These are phyloP conservation scores for Chrysopilus asiliformis DNA, from an alignment of 2,888 invertebrate species.

Conservation along the genomic window DNA sequence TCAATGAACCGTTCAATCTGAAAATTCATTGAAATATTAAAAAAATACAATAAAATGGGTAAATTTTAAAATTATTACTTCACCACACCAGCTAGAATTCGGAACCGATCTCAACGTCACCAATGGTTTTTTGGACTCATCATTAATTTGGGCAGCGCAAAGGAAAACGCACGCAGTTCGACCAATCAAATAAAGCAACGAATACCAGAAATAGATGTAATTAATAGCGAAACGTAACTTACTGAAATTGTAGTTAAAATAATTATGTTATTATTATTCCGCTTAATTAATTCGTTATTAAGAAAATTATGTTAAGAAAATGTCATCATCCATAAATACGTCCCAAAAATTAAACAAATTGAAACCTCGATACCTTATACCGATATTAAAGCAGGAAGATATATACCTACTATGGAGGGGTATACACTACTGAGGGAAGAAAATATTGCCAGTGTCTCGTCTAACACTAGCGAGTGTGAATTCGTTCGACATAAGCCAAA, in stretches of 20 bases:
- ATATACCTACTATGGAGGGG: too few relatives aligned
- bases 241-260: conserved; percentile 15
- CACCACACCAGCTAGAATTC: conserved; percentile 27
- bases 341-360: too few relatives aligned
- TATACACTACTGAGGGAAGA: too few relatives aligned
- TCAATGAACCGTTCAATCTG: conserved; percentile 45
- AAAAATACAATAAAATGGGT: too few relatives aligned
- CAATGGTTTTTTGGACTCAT: conserved; percentile 41
- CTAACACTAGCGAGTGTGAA: too few relatives aligned
- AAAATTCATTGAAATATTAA: too few relatives aligned
- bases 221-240: conserved; percentile 35
- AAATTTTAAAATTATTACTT: too few relatives aligned
- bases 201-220: conserved; percentile 42
- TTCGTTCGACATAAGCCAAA: too few relatives aligned
- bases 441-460: too few relatives aligned
- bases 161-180: conserved; percentile 42
- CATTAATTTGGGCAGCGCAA: conserved; percentile 42
- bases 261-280: neutral
- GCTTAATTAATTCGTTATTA: neutral
- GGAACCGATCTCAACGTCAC: conserved; percentile 35
- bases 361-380: too few relatives aligned
- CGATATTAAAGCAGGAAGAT: too few relatives aligned
- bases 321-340: too few relatives aligned
- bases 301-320: neutral
- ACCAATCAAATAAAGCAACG: conserved; percentile 40